Conservation (phyloP, 2,797 vertebrate species). For the Rhinatrema bivittatum region DNA sequence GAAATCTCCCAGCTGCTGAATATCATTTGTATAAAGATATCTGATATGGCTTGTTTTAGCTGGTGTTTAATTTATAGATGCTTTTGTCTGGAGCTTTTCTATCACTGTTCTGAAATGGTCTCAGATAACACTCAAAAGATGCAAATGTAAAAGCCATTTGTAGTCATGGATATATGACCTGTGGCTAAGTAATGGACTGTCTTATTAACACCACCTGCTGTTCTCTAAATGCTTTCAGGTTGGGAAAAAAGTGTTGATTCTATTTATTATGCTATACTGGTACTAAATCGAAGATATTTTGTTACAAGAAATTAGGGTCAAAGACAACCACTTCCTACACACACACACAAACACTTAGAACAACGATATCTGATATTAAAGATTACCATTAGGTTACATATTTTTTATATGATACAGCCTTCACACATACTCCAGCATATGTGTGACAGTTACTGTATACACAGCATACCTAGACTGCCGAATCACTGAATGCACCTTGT, state of each 20-base stretch:
- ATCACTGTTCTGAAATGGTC: slow-evolving; percentile 21
- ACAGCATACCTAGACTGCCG: no score
- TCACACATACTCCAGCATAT: no score
- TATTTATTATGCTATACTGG: slow-evolving; percentile 39
- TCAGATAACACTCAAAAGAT: slow-evolving; percentile 55
- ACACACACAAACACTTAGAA: no score
- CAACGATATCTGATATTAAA: no score
- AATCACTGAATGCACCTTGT: no score
- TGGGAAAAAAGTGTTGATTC: slow-evolving; percentile 45
- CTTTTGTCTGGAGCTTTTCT: not conserved
- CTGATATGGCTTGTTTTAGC: slow-evolving; percentile 11
- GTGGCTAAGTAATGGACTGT: slow-evolving; percentile 42
- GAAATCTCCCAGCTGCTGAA: not conserved
- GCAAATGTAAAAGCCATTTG: slow-evolving; percentile 45
- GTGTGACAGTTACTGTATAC: no score
- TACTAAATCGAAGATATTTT: slow-evolving; percentile 37
- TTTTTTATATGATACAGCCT: no score
- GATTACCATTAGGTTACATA: no score
- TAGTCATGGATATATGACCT: slow-evolving; percentile 46
- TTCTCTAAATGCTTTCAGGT: slow-evolving; percentile 31
- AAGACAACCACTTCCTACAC: no score
- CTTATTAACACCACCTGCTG: slow-evolving; percentile 31
- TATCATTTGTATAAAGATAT: not conserved
- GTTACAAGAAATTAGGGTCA: slow-evolving; percentile 37
- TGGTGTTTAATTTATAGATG: slow-evolving; percentile 23